A percentile compares a stretch with the other conserved stretches of the same genome.
phyloP scores from a whole-genome alignment of 2,113 vertebrate species.

The Ellobius talpinus region DNA sequence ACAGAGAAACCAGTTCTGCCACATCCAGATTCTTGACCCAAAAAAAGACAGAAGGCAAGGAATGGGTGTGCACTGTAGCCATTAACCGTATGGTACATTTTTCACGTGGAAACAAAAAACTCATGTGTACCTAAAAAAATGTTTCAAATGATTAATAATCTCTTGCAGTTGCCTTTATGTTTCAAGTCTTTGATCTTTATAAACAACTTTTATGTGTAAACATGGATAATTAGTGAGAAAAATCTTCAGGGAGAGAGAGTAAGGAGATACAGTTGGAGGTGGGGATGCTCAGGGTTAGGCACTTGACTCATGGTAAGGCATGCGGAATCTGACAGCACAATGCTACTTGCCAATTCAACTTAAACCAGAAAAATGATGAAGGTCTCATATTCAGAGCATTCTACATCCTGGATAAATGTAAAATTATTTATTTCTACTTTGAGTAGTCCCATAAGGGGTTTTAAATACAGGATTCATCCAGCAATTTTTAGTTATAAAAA shows the following conservation, averaged over 20 bases:
- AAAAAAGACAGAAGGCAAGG: not conserved
- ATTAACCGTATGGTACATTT: not conserved
- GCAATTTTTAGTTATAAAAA: not conserved
- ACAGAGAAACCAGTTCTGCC: not conserved
- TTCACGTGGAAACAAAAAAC: not conserved
- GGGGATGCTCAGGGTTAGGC: too few relatives aligned
- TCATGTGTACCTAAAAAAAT: not conserved
- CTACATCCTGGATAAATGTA: not conserved
- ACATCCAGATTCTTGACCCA: not conserved
- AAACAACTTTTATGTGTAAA: not conserved
- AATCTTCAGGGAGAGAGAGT: not conserved
- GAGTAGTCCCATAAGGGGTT: not conserved
- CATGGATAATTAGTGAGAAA: not conserved
- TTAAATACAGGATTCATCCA: not conserved
- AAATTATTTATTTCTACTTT: constrained; percentile 7
- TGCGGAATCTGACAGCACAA: not conserved
- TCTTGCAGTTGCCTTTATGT: not conserved
- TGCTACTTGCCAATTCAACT: not conserved
- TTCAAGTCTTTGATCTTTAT: not conserved
- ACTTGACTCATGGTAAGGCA: not conserved
- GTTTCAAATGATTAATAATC: not conserved
- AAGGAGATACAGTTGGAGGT: not conserved
- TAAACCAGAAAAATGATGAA: not conserved
- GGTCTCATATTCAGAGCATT: not conserved
- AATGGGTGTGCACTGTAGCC: not conserved